Percentiles rank a stretch among this genome's conserved stretches.
Evolutionary conservation across 2,797 vertebrate species (phyloP).

Genomic region (Semaprochilodus insignis): DNA sequence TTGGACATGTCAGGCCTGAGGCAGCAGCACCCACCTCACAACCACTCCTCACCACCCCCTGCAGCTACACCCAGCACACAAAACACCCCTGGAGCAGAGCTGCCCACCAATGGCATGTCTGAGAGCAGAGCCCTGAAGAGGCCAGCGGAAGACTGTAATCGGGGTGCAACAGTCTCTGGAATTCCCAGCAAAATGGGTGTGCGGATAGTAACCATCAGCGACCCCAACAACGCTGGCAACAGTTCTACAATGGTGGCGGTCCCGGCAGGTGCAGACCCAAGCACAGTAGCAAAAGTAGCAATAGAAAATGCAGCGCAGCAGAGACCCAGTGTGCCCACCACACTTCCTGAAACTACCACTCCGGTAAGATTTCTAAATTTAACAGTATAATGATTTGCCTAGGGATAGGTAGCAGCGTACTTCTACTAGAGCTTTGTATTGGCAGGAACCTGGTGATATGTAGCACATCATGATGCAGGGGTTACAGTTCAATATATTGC

Average conservation of each 20-base stretch:
- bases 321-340: constrained; percentile 89
- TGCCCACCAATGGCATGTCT: constrained; percentile 87
- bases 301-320: constrained; percentile 98
- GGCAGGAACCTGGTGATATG: too few species aligned
- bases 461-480: too few species aligned
- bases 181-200: constrained; percentile 99
- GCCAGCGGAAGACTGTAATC: constrained; percentile 90
- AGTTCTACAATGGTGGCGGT: constrained; percentile 98
- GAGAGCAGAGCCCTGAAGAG: constrained; percentile 93
- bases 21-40: constrained; percentile 85
- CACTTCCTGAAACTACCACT: constrained; percentile 83
- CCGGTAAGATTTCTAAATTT: constrained; percentile 79
- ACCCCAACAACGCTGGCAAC: constrained; percentile 98
- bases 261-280: constrained; percentile 96
- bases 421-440: not conserved
- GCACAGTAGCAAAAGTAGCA: constrained; percentile 99
- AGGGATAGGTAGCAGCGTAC: too few species aligned
- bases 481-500: too few species aligned
- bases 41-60: constrained; percentile 84
- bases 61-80: constrained; percentile 83
- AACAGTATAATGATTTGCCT: not conserved
- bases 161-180: constrained; percentile 82
- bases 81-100: constrained; percentile 81
- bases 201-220: constrained; percentile 98
- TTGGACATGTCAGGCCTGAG: constrained; percentile 84